phyloP scores from a whole-genome alignment of 2,797 vertebrate genomes.

The Strix occidentalis region DNA sequence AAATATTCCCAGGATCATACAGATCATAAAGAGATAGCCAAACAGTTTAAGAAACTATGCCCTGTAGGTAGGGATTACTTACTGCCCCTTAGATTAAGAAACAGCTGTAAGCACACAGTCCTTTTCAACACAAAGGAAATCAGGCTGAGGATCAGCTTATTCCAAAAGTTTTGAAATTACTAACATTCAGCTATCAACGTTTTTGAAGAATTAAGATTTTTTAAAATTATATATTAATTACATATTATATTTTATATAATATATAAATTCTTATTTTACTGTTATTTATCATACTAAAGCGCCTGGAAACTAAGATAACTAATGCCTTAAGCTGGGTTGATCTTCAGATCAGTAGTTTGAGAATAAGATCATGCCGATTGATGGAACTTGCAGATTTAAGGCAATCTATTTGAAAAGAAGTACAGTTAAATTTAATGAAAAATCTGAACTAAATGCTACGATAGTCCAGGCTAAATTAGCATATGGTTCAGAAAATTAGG shows the following conservation, averaged over 20 bases:
- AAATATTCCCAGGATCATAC: not conserved
- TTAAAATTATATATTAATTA: not conserved
- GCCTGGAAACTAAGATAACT: not conserved
- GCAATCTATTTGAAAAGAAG: not conserved
- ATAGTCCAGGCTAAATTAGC: not conserved
- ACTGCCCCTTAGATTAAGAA: not conserved
- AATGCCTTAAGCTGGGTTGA: not conserved
- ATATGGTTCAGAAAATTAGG: not conserved
- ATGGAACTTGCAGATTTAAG: not conserved
- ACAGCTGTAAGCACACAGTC: not conserved
- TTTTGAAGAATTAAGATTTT: not conserved
- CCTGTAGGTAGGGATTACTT: not conserved
- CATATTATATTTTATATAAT: not conserved
- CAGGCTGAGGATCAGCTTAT: not conserved
- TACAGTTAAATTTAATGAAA: not conserved
- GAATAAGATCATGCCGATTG: not conserved
- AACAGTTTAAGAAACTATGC: not conserved
- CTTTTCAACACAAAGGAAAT: not conserved
- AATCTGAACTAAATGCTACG: not conserved
- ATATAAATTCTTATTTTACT: not conserved
- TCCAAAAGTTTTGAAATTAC: not conserved
- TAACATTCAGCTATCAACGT: not conserved
- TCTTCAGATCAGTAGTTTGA: not conserved
- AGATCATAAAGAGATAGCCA: not conserved
- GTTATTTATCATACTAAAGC: not conserved